Conservation (phyloP, 1,140 invertebrate genomes). For the Micrasema minimum region DNA sequence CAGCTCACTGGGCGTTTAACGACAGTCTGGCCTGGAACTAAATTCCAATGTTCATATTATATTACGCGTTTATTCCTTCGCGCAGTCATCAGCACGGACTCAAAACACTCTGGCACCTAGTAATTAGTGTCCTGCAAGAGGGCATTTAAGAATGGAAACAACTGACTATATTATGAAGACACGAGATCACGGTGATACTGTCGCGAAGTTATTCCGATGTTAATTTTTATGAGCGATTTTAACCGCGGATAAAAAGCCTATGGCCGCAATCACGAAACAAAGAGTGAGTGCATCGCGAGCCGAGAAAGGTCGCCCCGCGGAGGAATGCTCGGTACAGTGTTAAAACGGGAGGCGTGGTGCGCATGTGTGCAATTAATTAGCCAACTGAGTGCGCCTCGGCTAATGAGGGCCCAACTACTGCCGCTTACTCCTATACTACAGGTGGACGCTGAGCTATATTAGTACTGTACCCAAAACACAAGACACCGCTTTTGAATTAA, state of each 20-base stretch:
- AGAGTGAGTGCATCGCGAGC: conserved; percentile 20
- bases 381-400: conserved; percentile 36
- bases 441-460: neutral
- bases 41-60: too few species aligned
- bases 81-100: too few species aligned
- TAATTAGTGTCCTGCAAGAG: too few species aligned
- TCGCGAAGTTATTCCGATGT: conserved; percentile 43
- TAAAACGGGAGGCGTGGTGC: conserved; percentile 52
- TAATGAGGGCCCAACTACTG: too few species aligned
- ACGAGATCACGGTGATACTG: neutral
- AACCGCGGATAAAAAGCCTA: conserved; percentile 32
- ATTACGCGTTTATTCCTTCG: neutral
- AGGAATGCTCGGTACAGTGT: conserved; percentile 30
- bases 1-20: too few species aligned
- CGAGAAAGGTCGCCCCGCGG: neutral
- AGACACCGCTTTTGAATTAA: too few species aligned
- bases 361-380: conserved; percentile 52
- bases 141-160: neutral
- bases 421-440: too few species aligned
- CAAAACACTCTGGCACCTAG: too few species aligned
- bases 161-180: neutral
- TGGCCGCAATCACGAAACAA: conserved; percentile 6
- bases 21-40: too few species aligned
- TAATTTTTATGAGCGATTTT: conserved; percentile 42
- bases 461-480: neutral